Conservation (phyloP, 2,113 vertebrate species). For the Onychostoma macrolepis region DNA sequence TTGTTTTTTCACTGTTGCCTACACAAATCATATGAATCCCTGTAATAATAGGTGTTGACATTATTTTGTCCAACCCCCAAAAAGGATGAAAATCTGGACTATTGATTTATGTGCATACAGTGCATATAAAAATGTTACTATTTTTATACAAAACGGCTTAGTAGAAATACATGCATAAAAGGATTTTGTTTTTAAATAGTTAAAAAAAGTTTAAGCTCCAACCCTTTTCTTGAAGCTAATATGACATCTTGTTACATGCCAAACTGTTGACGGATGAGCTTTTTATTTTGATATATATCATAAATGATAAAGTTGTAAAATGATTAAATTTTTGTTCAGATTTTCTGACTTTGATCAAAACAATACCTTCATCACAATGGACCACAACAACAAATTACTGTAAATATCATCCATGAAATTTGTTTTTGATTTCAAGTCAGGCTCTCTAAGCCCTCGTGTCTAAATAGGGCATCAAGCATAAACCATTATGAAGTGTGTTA, state of each 20-base stretch:
- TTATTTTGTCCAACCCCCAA: background rate
- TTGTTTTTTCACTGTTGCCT: too few species aligned
- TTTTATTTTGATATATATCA: conserved; percentile 9
- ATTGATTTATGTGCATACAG: background rate
- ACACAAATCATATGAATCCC: too few species aligned
- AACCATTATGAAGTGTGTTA: conserved; percentile 66
- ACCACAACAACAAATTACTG: conserved; percentile 5
- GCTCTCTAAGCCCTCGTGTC: conserved; percentile 42
- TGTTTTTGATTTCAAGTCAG: conserved; percentile 33
- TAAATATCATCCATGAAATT: conserved; percentile 23
- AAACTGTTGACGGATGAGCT: background rate
- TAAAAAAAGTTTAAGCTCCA: background rate
- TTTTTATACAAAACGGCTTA: background rate
- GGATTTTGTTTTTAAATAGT: background rate
- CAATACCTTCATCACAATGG: conserved; percentile 11
- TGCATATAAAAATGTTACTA: background rate
- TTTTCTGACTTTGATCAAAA: background rate
- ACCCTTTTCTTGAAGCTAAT: background rate
- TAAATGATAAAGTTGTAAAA: conserved; percentile 2
- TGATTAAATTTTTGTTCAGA: background rate
- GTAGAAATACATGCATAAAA: background rate
- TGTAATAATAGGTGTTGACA: too few species aligned
- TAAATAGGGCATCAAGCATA: conserved; percentile 57
- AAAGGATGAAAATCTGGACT: background rate
- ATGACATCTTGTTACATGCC: background rate